These are phyloP conservation scores for Callinectes sapidus DNA, from an alignment of 2,888 invertebrate genomes.

Conservation along the genomic window DNA sequence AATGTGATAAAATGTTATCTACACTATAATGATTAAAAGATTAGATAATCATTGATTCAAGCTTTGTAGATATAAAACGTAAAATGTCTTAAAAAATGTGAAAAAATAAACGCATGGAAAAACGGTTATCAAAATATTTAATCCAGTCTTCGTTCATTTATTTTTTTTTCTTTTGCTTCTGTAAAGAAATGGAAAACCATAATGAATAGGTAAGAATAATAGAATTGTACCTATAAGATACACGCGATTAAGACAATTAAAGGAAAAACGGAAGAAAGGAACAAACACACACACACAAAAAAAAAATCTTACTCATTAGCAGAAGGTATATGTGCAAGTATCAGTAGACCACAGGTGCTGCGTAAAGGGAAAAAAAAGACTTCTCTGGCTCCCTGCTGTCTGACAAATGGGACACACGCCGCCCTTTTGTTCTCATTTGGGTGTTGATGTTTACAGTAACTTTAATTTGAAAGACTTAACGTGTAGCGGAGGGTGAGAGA, in stretches of 20 bases:
- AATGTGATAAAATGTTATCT: too few relatives aligned
- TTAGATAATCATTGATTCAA: not conserved
- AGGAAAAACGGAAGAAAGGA: not conserved
- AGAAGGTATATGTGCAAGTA: not conserved
- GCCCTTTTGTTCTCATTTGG: not conserved
- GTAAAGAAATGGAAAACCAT: too few relatives aligned
- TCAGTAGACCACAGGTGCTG: not conserved
- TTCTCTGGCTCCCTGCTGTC: not conserved
- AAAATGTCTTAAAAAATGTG: not conserved
- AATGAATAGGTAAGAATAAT: too few relatives aligned
- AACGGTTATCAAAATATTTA: too few relatives aligned
- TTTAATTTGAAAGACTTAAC: not conserved
- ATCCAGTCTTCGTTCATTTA: too few relatives aligned
- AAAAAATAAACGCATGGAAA: too few relatives aligned
- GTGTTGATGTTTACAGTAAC: constrained; percentile 2
- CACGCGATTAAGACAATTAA: too few relatives aligned
- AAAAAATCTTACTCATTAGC: not conserved
- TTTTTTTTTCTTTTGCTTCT: too few relatives aligned
- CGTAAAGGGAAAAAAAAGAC: not conserved
- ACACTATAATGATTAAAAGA: not conserved
- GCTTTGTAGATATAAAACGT: not conserved
- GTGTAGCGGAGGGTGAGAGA: not conserved
- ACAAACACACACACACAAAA: not conserved
- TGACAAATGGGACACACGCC: constrained; percentile 18
- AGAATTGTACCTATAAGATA: too few relatives aligned